Evolutionary conservation across 1,140 invertebrate genomes (phyloP).

Genomic region (Apocrypta bakeri): DNA sequence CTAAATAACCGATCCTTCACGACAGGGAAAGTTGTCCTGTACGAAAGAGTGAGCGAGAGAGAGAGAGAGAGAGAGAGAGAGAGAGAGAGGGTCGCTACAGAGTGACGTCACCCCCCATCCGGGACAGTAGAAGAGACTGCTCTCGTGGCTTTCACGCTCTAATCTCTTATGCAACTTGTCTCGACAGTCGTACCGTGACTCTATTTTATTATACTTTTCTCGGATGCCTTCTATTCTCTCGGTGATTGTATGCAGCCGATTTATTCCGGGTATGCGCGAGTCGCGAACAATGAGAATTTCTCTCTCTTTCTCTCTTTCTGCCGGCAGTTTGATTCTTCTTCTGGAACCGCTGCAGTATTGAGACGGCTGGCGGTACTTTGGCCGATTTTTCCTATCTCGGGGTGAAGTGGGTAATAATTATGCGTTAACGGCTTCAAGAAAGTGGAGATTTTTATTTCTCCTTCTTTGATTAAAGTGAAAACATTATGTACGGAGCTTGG

Average conservation of each 20-base stretch:
- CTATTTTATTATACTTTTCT: slow-evolving; percentile 47
- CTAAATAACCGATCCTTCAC: too few species aligned
- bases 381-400: too few species aligned
- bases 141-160: slow-evolving; percentile 72
- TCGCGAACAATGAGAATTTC: background rate
- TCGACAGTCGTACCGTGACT: slow-evolving; percentile 49
- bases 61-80: too few species aligned
- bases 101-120: slow-evolving; percentile 70
- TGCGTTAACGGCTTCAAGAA: background rate
- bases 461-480: slow-evolving; percentile 11
- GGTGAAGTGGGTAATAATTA: too few species aligned
- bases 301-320: too few species aligned
- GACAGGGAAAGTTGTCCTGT: slow-evolving; percentile 43
- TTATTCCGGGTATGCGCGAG: background rate
- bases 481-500: background rate
- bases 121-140: slow-evolving; percentile 59
- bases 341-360: too few species aligned
- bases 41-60: background rate
- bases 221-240: slow-evolving; percentile 24
- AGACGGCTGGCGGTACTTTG: too few species aligned
- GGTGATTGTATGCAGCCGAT: background rate
- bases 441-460: slow-evolving; percentile 24
- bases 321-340: too few species aligned
- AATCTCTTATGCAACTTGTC: slow-evolving; percentile 73
- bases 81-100: slow-evolving; percentile 54